Conservation (phyloP, 2,113 vertebrate genomes). For the Pholis gunnellus region DNA sequence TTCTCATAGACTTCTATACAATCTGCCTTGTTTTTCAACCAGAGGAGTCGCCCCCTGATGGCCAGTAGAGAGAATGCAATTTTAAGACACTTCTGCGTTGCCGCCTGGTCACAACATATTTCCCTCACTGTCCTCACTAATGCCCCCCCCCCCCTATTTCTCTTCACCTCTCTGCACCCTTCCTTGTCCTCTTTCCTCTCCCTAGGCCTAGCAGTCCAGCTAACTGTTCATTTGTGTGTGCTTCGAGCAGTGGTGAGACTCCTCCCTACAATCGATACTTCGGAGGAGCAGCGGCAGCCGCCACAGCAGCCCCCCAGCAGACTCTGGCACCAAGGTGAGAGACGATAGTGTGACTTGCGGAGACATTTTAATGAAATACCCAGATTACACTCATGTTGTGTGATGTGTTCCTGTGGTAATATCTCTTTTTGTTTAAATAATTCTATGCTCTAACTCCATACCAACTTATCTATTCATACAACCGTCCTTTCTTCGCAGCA, state of each 20-base stretch:
- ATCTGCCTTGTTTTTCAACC: neutral
- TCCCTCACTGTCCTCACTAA: neutral
- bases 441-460: neutral
- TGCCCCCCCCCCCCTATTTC: neutral
- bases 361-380: neutral
- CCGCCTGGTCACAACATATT: neutral
- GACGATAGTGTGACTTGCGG: neutral
- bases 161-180: neutral
- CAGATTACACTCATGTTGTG: neutral
- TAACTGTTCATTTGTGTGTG: conserved; percentile 54
- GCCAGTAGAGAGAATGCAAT: neutral
- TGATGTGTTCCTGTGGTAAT: neutral
- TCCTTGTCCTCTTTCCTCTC: neutral
- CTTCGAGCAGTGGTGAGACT: conserved; percentile 86
- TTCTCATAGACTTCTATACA: neutral
- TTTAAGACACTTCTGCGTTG: neutral
- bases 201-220: conserved; percentile 71
- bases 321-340: conserved; percentile 85
- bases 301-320: conserved; percentile 62
- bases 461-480: neutral
- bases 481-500: conserved; percentile 60
- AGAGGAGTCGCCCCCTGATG: neutral
- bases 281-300: conserved; percentile 74
- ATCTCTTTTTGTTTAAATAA: neutral
- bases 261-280: conserved; percentile 85